phyloP scores from a whole-genome alignment of 2,888 invertebrate species.

The Apamea epomidion region DNA sequence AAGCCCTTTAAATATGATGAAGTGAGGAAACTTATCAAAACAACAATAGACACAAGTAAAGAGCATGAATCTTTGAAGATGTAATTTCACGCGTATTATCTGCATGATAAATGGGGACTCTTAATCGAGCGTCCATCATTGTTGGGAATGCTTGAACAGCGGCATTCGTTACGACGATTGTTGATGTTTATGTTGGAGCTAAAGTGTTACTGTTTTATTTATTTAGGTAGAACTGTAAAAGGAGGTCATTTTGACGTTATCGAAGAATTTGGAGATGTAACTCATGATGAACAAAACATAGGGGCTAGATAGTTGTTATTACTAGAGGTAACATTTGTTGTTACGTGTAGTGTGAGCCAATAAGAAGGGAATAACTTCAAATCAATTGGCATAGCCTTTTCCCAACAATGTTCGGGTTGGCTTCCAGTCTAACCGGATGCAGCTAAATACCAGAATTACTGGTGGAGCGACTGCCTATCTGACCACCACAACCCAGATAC shows the following conservation, averaged over 20 bases:
- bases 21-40: neutral
- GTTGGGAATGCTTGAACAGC: conserved; percentile 1
- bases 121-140: conserved; percentile 15
- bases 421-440: no score
- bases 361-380: neutral
- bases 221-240: neutral
- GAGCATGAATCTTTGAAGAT: neutral
- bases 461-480: no score
- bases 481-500: neutral
- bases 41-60: conserved; percentile 25
- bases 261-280: neutral
- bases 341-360: neutral
- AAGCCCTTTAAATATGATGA: conserved; percentile 20
- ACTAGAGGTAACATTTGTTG: neutral
- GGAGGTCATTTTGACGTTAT: no score
- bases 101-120: conserved; percentile 1
- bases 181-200: neutral
- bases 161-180: neutral
- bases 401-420: no score
- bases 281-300: neutral
- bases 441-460: no score
- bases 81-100: conserved; percentile 36
- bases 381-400: neutral
- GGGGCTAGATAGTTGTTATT: neutral
- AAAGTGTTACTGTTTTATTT: neutral